Percentiles rank a stretch among this genome's conserved stretches.
Evolutionary conservation across 2,113 vertebrate genomes (phyloP).

Genomic region (Emydocephalus ijimae): DNA sequence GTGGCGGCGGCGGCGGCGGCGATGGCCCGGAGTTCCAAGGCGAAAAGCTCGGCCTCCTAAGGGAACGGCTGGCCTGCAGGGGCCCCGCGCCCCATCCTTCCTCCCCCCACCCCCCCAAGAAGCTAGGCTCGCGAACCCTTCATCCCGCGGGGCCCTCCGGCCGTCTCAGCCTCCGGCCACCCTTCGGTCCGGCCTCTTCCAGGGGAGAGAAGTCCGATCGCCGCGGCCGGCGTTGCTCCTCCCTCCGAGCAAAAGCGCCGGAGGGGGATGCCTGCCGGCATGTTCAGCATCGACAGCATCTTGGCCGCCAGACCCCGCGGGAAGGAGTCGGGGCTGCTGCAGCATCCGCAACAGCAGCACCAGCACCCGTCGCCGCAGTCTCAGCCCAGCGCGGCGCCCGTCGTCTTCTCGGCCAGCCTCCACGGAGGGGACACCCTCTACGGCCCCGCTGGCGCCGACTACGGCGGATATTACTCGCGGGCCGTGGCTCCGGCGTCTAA

Average conservation of each 20-base stretch:
- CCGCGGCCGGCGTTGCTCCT: background rate
- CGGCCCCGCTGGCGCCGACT: conserved; percentile 74
- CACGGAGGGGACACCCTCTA: conserved; percentile 85
- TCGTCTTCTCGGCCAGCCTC: conserved; percentile 80
- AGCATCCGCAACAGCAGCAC: background rate
- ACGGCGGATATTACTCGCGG: conserved; percentile 85
- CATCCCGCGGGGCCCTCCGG: background rate
- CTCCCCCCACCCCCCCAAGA: background rate
- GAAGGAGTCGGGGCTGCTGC: conserved; percentile 86
- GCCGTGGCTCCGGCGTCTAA: conserved; percentile 79
- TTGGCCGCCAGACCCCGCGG: conserved; percentile 91
- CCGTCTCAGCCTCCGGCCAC: background rate
- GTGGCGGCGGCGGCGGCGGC: conserved; percentile 25
- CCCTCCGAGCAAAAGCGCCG: conserved; percentile 28
- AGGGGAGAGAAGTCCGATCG: background rate
- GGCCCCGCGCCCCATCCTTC: conserved; percentile 13
- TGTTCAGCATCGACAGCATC: conserved; percentile 99
- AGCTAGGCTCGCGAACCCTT: background rate
- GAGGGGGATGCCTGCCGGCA: conserved; percentile 90
- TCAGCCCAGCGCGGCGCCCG: conserved; percentile 77
- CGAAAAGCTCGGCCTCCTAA: background rate
- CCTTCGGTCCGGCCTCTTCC: background rate
- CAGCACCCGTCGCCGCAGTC: conserved; percentile 23
- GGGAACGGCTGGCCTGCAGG: conserved; percentile 17
- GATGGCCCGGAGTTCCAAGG: too few relatives aligned